Evolutionary conservation across 2,113 vertebrate genomes (phyloP), one percentile per base, ranked within the genome.

Genomic region (Chloropsis hardwickii): DNA sequence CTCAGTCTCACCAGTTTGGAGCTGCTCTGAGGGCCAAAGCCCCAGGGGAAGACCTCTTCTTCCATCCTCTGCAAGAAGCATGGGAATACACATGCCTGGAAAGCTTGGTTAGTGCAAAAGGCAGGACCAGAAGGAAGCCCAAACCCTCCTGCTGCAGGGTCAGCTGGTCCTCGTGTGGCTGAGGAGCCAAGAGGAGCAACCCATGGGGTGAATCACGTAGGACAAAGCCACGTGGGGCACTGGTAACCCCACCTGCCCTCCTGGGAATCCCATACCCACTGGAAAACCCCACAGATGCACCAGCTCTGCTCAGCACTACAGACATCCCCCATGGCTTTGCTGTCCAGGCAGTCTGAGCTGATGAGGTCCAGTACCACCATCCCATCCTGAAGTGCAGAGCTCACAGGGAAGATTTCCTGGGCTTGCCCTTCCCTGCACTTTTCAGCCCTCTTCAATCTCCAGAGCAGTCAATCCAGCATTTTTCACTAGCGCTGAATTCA

Each of bases 391-490:
- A 33, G 60, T 6, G 16, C 0, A 0, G 53, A 53, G 65, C 56
- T 39, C 16, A 0, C 56, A 10, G 69, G 51, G 50, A 28, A 29
- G 11, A 29, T 13, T 18, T 10, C 42, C 45, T 6, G 18, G 61
- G 40, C 53, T 14, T 27, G 53, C 48, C 77, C 29, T 76, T 69
- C 83, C 64, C 65, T 11, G 18, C 4, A 1, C 65, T 66, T 22
- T 22, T 18, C 88, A 85, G 74, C 86, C 65, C 14, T 0, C 33
- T 78, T 53, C 89, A 51, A 15, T 10, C 90, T 93, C 79, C 90
- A 33, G 81, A 85, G 78, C 78, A 90, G 90, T 81, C 94, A 95
- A 91, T 90, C 94, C 95, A 92, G 94, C 93, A 86, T 81, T 95
- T 91, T 56, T 85, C 85, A 31, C 78, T 70, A 60, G 93, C 21